A percentile compares a stretch with the other conserved stretches of the same genome.
These are phyloP conservation scores for Caenorhabditis wallacei DNA, from an alignment of 2,888 invertebrate genomes.

Conservation along the genomic window DNA sequence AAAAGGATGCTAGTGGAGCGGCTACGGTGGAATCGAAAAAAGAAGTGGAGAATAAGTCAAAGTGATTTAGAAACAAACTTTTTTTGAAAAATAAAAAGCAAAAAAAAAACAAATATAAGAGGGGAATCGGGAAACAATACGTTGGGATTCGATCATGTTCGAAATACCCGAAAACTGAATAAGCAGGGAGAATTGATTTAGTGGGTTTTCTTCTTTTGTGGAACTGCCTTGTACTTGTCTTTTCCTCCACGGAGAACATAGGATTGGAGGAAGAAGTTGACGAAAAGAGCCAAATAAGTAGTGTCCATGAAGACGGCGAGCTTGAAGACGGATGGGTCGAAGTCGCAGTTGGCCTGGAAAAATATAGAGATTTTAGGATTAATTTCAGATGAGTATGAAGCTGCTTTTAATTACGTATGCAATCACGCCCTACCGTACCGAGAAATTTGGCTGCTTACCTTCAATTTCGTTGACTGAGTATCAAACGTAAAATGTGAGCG, in stretches of 20 bases:
- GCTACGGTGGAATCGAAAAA: conserved; percentile 1
- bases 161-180: conserved; percentile 49
- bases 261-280: conserved; percentile 80
- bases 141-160: conserved; percentile 24
- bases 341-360: conserved; percentile 72
- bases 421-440: no score
- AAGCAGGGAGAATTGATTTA: conserved; percentile 38
- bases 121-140: conserved; percentile 3
- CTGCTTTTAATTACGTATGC: no score
- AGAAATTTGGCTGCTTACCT: no score
- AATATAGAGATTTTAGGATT: neutral
- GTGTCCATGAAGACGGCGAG: conserved; percentile 78
- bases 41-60: neutral
- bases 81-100: conserved; percentile 1
- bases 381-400: no score
- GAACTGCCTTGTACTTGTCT: conserved; percentile 69
- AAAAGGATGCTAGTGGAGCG: neutral
- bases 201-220: conserved; percentile 62
- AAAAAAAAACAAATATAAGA: neutral
- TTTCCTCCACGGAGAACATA: conserved; percentile 75
- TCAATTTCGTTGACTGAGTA: no score
- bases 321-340: conserved; percentile 70
- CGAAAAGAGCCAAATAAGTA: conserved; percentile 79
- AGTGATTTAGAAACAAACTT: conserved; percentile 1
- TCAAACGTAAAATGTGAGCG: no score